A percentile compares a stretch with the other conserved stretches of the same genome.
phyloP scores from a whole-genome alignment of 1,140 invertebrate species.

The Medauroidea extradentata region DNA sequence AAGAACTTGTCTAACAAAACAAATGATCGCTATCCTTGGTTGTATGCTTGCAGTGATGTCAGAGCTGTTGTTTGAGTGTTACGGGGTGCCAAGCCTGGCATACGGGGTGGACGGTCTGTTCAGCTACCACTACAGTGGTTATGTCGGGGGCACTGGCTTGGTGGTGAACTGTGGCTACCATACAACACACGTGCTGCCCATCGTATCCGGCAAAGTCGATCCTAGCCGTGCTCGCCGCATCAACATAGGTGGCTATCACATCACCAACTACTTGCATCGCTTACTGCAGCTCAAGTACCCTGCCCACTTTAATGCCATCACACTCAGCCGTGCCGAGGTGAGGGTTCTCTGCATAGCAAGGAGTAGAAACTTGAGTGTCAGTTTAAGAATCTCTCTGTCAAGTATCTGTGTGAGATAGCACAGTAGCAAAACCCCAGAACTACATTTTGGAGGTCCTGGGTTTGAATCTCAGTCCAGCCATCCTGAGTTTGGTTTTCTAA shows the following conservation, averaged over 20 bases:
- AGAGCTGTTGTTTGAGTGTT: constrained; percentile 92
- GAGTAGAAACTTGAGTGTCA: too few species aligned
- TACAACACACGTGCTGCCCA: constrained; percentile 81
- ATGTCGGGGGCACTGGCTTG: constrained; percentile 50
- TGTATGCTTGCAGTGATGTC: constrained; percentile 72
- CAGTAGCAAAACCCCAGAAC: too few species aligned
- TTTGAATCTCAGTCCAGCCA: too few species aligned
- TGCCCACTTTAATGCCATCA: constrained; percentile 80
- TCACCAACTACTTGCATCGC: constrained; percentile 80
- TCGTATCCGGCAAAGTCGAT: constrained; percentile 65
- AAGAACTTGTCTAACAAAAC: too few species aligned
- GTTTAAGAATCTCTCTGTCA: too few species aligned
- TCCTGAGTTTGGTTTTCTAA: too few species aligned
- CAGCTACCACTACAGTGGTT: constrained; percentile 56
- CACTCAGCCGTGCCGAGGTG: constrained; percentile 78
- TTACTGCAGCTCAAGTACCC: constrained; percentile 93
- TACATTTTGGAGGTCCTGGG: too few species aligned
- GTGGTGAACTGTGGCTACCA: constrained; percentile 84
- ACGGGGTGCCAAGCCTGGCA: constrained; percentile 75
- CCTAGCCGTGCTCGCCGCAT: constrained; percentile 68
- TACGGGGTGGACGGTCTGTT: constrained; percentile 87
- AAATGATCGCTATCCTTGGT: too few species aligned
- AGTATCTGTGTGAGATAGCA: too few species aligned
- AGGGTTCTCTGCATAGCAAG: constrained; percentile 17
- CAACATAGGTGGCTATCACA: constrained; percentile 82